These are phyloP conservation scores for Crotalus horridus DNA, from an alignment of 2,113 vertebrate genomes.

Conservation along the genomic window DNA sequence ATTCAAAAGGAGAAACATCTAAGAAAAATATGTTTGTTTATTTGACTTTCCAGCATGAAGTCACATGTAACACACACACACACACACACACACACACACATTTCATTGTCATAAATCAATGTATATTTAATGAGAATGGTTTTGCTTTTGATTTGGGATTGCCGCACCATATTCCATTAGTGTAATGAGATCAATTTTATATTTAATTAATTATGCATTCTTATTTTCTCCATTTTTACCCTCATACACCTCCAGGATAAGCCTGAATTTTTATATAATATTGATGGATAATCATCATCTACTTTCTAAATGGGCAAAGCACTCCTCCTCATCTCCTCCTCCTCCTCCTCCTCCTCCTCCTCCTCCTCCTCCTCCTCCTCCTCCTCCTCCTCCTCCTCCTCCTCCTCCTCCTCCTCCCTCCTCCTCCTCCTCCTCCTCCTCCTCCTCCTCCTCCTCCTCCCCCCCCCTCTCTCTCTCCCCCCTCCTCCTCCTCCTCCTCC, in stretches of 20 bases:
- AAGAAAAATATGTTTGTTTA: neutral
- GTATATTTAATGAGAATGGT: constrained; percentile 50
- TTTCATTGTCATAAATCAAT: constrained; percentile 36
- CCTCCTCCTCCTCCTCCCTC: no score
- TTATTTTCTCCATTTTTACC: constrained; percentile 39
- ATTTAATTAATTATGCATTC: constrained; percentile 60
- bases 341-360: no score
- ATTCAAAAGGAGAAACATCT: neutral
- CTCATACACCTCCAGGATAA: constrained; percentile 56
- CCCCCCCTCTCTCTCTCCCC: no score
- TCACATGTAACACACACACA: neutral
- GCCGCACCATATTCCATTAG: constrained; percentile 55
- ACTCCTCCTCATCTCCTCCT: neutral
- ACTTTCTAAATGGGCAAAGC: constrained; percentile 28
- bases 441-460: no score
- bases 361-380: no score
- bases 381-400: no score
- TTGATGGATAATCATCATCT: constrained; percentile 33
- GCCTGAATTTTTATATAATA: constrained; percentile 41
- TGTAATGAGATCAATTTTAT: constrained; percentile 55
- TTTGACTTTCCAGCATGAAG: constrained; percentile 28
- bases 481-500: no score
- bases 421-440: no score
- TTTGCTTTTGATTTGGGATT: constrained; percentile 61
- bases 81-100: neutral